Percentiles rank a stretch among this genome's conserved stretches.
Conservation (phyloP, 2,113 vertebrate species). For the Nipponia nippon region DNA sequence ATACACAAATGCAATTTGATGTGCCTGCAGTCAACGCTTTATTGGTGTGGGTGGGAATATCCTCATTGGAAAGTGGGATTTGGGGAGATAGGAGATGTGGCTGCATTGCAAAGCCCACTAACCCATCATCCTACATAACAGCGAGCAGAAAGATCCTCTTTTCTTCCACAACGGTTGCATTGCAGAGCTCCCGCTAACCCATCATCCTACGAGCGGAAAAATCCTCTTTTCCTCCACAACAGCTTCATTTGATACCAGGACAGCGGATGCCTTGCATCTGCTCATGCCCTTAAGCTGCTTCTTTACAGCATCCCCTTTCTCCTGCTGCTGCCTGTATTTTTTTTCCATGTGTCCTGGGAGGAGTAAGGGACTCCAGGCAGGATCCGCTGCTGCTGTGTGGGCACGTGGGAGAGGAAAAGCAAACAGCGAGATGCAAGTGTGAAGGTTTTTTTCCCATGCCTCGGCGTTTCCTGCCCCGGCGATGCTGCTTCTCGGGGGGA, state of each 20-base stretch:
- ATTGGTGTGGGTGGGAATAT: background rate
- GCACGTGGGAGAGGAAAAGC: constrained; percentile 49
- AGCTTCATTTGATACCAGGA: background rate
- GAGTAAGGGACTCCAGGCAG: background rate
- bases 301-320: background rate
- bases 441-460: constrained; percentile 41
- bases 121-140: fast-evolving
- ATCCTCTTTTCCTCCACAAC: background rate
- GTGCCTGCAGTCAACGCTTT: background rate
- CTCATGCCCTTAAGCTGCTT: background rate
- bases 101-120: background rate
- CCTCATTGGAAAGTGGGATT: background rate
- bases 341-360: background rate
- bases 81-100: background rate
- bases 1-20: fast-evolving
- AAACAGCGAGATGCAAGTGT: background rate
- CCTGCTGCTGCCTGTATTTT: background rate
- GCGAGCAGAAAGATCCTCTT: background rate
- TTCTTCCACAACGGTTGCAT: background rate
- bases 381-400: background rate
- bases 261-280: background rate
- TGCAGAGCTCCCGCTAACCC: background rate
- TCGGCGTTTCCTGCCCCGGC: background rate
- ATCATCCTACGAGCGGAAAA: background rate
- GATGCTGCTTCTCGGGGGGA: background rate